Conservation (phyloP, 2,797 vertebrate species). For the Anguilla megastoma region DNA sequence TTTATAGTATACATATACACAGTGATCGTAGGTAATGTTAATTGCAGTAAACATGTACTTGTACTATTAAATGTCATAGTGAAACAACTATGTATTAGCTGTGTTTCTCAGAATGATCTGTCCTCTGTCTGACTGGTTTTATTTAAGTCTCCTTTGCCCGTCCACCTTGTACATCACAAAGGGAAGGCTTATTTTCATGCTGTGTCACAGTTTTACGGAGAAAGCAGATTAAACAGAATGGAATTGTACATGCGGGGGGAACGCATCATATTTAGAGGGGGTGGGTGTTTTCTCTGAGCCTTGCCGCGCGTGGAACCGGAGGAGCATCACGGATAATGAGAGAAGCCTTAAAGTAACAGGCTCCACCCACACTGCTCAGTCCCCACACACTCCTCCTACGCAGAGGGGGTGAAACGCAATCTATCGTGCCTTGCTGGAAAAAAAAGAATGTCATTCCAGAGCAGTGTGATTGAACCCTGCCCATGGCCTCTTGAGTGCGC, state of each 20-base stretch:
- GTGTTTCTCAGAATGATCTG: not conserved
- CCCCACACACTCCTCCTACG: conserved; percentile 52
- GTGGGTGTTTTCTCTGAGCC: conserved; percentile 47
- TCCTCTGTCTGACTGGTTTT: not conserved
- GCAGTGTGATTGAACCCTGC: conserved; percentile 40
- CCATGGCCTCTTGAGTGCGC: conserved; percentile 14
- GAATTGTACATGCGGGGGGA: conserved; percentile 36
- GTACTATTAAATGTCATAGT: not conserved
- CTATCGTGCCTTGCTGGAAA: conserved; percentile 49
- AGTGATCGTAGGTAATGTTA: not conserved
- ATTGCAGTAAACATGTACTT: not conserved
- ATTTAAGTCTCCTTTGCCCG: not conserved
- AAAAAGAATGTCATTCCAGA: conserved; percentile 44
- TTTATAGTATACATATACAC: not conserved
- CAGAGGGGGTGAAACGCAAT: conserved; percentile 30
- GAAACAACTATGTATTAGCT: not conserved
- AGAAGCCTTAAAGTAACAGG: conserved; percentile 58
- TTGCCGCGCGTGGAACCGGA: conserved; percentile 48
- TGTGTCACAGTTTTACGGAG: conserved; percentile 21
- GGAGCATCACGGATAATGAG: conserved; percentile 49
- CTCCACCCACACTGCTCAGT: conserved; percentile 32
- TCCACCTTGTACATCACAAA: conserved; percentile 25
- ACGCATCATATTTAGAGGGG: conserved; percentile 37
- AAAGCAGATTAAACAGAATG: conserved; percentile 25
- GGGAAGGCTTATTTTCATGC: conserved; percentile 38